Evolutionary conservation across 1,140 invertebrate species (phyloP), one percentile per base, ranked within the genome.

Genomic region (Philaenus spumarius): DNA sequence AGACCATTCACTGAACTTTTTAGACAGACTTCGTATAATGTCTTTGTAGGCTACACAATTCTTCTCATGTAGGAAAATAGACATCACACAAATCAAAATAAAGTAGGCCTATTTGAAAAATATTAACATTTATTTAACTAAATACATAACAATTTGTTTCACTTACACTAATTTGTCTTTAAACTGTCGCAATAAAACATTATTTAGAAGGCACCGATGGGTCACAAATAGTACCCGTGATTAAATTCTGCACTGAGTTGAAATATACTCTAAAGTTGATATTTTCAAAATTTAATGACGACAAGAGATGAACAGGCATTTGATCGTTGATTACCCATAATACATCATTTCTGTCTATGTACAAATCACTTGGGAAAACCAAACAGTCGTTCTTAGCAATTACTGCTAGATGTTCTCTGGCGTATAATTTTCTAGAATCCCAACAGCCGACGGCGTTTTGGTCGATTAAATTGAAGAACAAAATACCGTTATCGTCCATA

Each of bases 391-490:
- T 87, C 56, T 79, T 80, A 47, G 87, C 87, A 5, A 85, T 80
- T 17, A 89, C 69, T 11, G 77, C 86, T 19, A 66, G 60, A 24
- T 60, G 60, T 14, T 64, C 59, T 6, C 47, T 50, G 15, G 17
- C 43, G 53, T 84, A 85, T 0, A 83, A 80, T 47, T 81, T 72
- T 3, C 72, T 70, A 0, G 81, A 83, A 64, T 87, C 86, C 88
- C 88, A 90, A 67, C 88, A 90, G 9, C 87, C 88, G 1, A 90
- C 78, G 1, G 84, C 83, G 62, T 90, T 89, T 63, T 85, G 82
- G 69, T 90, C 87, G 47, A 90, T 81, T 39, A 90, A 73, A 70
- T 82, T 88, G 68, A 83, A 89, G 34, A 88, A 78, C 72, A 88
- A 82, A 1, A 90, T 70, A 14, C 86, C 87, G 26, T 80, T 71